These are phyloP conservation scores for Griposia aprilina DNA, from an alignment of 2,888 invertebrate genomes.

Conservation along the genomic window DNA sequence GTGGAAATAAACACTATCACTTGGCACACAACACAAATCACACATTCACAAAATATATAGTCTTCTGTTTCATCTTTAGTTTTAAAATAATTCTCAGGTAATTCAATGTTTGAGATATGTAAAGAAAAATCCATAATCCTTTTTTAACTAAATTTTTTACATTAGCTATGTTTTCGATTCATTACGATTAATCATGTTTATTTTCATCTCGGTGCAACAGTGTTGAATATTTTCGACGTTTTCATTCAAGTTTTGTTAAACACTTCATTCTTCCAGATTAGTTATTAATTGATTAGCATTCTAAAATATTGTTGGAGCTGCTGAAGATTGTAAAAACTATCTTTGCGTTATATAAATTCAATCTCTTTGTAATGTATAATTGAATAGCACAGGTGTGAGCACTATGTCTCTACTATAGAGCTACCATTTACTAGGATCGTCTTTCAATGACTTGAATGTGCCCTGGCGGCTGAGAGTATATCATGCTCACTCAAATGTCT, in stretches of 20 bases:
- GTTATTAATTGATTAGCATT: too few species aligned
- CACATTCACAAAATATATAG: not conserved
- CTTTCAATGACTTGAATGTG: too few species aligned
- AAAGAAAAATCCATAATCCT: not conserved
- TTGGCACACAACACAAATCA: constrained; percentile 17
- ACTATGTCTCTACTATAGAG: too few species aligned
- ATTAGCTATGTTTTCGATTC: not conserved
- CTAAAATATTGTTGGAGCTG: too few species aligned
- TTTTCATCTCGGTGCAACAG: not conserved
- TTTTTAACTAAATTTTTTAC: not conserved
- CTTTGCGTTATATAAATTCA: too few species aligned
- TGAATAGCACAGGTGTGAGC: too few species aligned
- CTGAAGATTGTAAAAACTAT: too few species aligned
- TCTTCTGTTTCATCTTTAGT: not conserved
- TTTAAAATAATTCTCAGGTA: not conserved
- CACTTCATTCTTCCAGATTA: not conserved
- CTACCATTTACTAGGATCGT: too few species aligned
- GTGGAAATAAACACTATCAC: constrained; percentile 51
- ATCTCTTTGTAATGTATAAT: too few species aligned
- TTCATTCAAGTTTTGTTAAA: not conserved
- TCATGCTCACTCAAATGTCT: too few species aligned
- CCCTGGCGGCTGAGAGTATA: too few species aligned
- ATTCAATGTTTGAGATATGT: not conserved
- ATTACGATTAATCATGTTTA: not conserved
- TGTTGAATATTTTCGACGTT: not conserved